A percentile compares a stretch with the other conserved stretches of the same genome.
These are phyloP conservation scores for Drosophila tanythrix DNA, from an alignment of 2,888 invertebrate species.

Conservation along the genomic window DNA sequence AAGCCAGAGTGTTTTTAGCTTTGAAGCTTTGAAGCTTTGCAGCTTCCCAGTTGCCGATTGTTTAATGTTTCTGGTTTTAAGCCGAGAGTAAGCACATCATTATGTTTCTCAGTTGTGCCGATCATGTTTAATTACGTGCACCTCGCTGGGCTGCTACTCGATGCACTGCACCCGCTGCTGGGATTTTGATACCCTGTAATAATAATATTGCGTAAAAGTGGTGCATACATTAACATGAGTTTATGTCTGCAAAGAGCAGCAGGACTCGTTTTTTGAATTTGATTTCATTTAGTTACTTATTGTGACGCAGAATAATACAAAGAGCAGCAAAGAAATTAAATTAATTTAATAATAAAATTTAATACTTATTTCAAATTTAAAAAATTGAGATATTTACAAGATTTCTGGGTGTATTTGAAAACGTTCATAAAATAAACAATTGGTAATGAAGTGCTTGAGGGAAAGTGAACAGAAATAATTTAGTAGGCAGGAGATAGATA, in stretches of 20 bases:
- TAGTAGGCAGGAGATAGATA: not conserved
- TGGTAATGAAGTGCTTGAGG: not conserved
- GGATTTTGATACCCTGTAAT: not conserved
- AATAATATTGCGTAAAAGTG: no score
- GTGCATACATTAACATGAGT: not conserved
- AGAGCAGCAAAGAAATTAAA: not conserved
- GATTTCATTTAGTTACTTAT: not conserved
- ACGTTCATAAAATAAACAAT: not conserved
- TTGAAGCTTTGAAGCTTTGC: not conserved
- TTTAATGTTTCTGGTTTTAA: constrained; percentile 19
- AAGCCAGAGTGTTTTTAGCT: constrained; percentile 38
- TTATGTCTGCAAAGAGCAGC: no score
- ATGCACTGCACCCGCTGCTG: constrained; percentile 6
- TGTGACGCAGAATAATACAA: not conserved
- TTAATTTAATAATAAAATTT: not conserved
- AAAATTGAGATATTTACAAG: not conserved
- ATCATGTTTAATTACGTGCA: constrained; percentile 66
- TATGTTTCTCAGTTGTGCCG: constrained; percentile 55
- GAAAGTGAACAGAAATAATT: not conserved
- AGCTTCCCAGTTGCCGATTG: constrained; percentile 7
- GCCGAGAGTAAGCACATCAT: constrained; percentile 52
- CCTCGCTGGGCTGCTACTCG: constrained; percentile 33
- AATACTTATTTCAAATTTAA: not conserved
- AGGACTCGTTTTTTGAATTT: not conserved
- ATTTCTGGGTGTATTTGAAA: not conserved